Base-by-base conservation (phyloP, 2,888 invertebrate species). In the Cotesia congregata region DNA sequence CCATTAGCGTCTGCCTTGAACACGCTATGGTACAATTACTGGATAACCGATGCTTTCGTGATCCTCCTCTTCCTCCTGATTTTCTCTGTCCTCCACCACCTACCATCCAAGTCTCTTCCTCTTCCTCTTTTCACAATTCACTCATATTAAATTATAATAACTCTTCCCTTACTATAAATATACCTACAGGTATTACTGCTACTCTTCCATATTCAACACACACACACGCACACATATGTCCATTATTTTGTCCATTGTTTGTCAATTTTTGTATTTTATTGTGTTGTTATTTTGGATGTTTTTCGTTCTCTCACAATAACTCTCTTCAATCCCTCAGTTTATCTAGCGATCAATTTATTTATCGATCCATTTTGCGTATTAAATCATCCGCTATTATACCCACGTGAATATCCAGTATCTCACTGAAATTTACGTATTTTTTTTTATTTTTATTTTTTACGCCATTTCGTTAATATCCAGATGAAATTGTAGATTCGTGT, bases 1-100 rank as follows among this genome's bases (percentile, higher is more conserved):
- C 84, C 85, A 86, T 87, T 87, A 87, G 83, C 83, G 82, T 82
- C 80, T 80, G 76, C 76, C 78, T 80, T 80, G 79, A 84, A 85
- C 87, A 87, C 87, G 87, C 87, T 80, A 87, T 84, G 82, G 82
- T 81, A 84, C 85, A 86, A 87, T 87, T 87, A 87, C 84, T 81
- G 77, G 70, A 77, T 77, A 73, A 73, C 76, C 82, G 82, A 84
- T 85, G 82, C 82, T 86, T 85, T 85, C 84, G 84, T 83, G 84
- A 85, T 85, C 82, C 70, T 73, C 72, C 70, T 76, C 67, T 30
- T 9, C 69, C 61, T 72, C 72, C 61, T 76, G 38, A 61, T 64
- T 73, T n/a, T 38, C 59, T 65, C 50, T 41, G 41, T 67, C 50
- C 50, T 38, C 38, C 67, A 6, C 72, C 41, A 12, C 65, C 20